Conservation (phyloP, 2,888 invertebrate genomes). For the Torymus auratus region DNA sequence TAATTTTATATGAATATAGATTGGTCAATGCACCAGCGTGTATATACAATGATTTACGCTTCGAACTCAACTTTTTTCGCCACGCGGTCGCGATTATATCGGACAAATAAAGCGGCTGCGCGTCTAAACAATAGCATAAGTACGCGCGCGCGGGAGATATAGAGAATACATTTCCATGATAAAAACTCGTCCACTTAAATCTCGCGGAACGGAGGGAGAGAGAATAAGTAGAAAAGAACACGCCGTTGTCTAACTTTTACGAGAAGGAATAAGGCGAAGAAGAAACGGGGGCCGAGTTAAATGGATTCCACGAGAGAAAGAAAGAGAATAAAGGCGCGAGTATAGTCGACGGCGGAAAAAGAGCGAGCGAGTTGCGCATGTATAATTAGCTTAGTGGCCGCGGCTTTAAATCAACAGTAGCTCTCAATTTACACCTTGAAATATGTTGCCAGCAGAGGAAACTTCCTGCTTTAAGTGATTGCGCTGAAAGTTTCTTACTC, state of each 20-base stretch:
- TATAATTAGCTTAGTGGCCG: slow-evolving; percentile 28
- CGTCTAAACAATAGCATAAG: too few species aligned
- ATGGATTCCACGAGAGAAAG: not conserved
- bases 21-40: too few species aligned
- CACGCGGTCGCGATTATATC: too few species aligned
- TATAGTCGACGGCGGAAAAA: not conserved
- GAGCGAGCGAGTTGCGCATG: slow-evolving; percentile 18
- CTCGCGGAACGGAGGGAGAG: not conserved
- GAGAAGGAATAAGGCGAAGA: too few species aligned
- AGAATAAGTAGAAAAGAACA: not conserved
- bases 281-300: too few species aligned
- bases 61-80: too few species aligned
- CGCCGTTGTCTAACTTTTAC: too few species aligned
- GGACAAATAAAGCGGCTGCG: too few species aligned
- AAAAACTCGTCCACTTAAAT: slow-evolving; percentile 7
- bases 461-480: slow-evolving; percentile 41
- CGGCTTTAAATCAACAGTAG: slow-evolving; percentile 49
- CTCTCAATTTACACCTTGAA: slow-evolving; percentile 51
- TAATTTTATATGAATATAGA: too few species aligned
- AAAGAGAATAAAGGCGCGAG: not conserved
- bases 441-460: slow-evolving; percentile 36
- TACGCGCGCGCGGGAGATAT: too few species aligned
- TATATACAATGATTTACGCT: too few species aligned
- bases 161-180: slow-evolving; percentile 3
- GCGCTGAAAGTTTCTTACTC: slow-evolving; percentile 5